Evolutionary conservation across 1,140 invertebrate genomes (phyloP).

Genomic region (Gryllus bimaculatus): DNA sequence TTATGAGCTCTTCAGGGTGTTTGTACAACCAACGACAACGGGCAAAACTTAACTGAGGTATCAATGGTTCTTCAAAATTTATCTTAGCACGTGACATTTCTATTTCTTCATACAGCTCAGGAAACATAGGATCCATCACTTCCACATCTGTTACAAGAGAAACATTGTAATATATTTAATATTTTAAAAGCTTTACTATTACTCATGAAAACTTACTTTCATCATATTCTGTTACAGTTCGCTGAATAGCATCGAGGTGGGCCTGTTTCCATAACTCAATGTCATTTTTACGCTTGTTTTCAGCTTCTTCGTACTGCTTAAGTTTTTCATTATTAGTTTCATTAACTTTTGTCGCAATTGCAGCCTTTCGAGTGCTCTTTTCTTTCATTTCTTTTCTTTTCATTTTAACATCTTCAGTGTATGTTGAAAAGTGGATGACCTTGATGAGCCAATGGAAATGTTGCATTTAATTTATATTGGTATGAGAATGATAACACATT

Average conservation of each 20-base stretch:
- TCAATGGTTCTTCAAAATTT: neutral
- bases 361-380: constrained; percentile 13
- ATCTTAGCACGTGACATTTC: no score
- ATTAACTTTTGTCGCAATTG: neutral
- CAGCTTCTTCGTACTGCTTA: neutral
- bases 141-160: no score
- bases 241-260: neutral
- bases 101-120: no score
- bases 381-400: constrained; percentile 29
- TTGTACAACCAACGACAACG: neutral
- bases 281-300: neutral
- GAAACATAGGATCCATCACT: no score
- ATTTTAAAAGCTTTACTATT: no score
- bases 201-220: neutral
- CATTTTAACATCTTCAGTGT: neutral
- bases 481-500: constrained; percentile 14
- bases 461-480: neutral
- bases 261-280: neutral
- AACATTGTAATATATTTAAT: no score
- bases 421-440: neutral
- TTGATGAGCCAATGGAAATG: neutral
- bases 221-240: constrained; percentile 18
- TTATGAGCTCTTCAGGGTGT: neutral
- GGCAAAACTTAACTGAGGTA: neutral
- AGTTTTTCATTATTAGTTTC: neutral